phyloP scores from a whole-genome alignment of 2,113 vertebrate genomes.

The Amphiprion ocellaris region DNA sequence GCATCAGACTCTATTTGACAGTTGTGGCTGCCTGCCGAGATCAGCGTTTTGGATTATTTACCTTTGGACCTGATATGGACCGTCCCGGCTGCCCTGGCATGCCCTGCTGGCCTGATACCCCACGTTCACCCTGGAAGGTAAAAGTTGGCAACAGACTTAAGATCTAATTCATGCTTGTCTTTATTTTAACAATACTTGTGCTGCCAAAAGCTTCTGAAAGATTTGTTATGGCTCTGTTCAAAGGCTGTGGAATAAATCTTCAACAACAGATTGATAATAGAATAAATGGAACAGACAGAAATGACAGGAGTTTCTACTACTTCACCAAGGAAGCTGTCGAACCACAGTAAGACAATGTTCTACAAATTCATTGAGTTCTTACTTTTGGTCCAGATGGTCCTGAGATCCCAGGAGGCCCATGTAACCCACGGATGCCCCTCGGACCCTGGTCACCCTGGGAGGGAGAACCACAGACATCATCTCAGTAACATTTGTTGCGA shows the following conservation, averaged over 20 bases:
- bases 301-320: background rate
- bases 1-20: slow-evolving; percentile 24
- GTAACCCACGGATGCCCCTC: slow-evolving; percentile 90
- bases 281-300: background rate
- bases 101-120: slow-evolving; percentile 86
- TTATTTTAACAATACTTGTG: background rate
- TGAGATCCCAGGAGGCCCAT: slow-evolving; percentile 86
- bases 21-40: slow-evolving; percentile 36
- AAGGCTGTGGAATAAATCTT: slow-evolving; percentile 21
- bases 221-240: slow-evolving; percentile 23
- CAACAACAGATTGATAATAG: background rate
- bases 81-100: slow-evolving; percentile 89
- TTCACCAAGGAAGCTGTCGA: background rate
- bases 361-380: slow-evolving; percentile 22
- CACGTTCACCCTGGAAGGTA: slow-evolving; percentile 89
- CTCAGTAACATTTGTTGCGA: slow-evolving; percentile 8
- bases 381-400: slow-evolving; percentile 92
- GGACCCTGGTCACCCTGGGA: slow-evolving; percentile 91
- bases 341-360: slow-evolving; percentile 1
- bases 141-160: slow-evolving; percentile 21
- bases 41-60: slow-evolving; percentile 66
- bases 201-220: slow-evolving; percentile 4
- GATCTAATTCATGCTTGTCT: background rate
- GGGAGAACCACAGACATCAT: slow-evolving; percentile 32
- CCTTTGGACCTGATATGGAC: slow-evolving; percentile 90